Percentiles rank a stretch among this genome's conserved stretches.
phyloP scores from a whole-genome alignment of 2,888 invertebrate species.

The Lepidochitona cinerea region DNA sequence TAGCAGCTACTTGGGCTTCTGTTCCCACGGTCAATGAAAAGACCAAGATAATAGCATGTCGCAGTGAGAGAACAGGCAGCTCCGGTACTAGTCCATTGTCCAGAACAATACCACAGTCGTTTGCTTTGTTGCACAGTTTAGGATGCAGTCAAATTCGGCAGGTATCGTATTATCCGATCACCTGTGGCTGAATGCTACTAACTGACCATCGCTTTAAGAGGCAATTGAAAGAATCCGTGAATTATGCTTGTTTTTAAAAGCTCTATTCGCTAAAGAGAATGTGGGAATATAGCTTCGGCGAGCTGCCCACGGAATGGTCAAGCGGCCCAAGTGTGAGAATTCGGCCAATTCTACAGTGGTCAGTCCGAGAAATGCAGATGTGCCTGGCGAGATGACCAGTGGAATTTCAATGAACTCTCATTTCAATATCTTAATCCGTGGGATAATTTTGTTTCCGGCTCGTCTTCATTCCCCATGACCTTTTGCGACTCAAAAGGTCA shows the following conservation, averaged over 20 bases:
- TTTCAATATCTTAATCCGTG: not conserved
- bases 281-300: not conserved
- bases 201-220: not conserved
- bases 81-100: not conserved
- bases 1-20: not conserved
- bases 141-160: not conserved
- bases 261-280: not conserved
- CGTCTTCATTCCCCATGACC: not conserved
- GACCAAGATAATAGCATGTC: not conserved
- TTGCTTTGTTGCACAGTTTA: conserved; percentile 1
- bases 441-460: not conserved
- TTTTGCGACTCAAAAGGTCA: not conserved
- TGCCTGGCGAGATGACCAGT: not conserved
- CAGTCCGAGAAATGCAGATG: not conserved
- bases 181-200: not conserved
- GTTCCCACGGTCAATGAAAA: conserved; percentile 3
- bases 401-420: not conserved
- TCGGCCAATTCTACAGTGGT: not conserved
- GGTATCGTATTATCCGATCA: not conserved
- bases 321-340: not conserved
- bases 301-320: not conserved
- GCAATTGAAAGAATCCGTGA: not conserved
- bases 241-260: not conserved
- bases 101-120: not conserved
- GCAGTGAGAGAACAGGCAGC: not conserved